Evolutionary conservation across 1,140 invertebrate species (phyloP), one percentile per base, ranked within the genome.

Genomic region (Cherax destructor): DNA sequence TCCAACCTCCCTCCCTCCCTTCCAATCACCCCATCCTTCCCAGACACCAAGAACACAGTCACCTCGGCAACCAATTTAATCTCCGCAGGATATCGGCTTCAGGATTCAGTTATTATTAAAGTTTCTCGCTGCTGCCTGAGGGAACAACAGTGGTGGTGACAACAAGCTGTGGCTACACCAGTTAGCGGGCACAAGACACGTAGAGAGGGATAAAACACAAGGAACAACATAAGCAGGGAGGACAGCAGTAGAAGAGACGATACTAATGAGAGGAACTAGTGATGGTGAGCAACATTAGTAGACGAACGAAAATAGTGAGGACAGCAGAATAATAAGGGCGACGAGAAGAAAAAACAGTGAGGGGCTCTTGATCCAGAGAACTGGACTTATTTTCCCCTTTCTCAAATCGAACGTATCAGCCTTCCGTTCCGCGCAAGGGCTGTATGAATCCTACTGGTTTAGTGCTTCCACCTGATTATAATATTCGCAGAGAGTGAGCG

Each of bases 71-170:
- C 81, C 81, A 83, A 65, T 83, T 41, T 69, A 83, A 83, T 83
- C 69, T 83, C 81, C 81, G 81, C 59, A 7, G 81, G 81, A 83
- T 83, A 83, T 83, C 81, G 81, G 61, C 61, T 83, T 69, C 61
- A 83, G 52, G 21, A 65, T 83, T 30, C 56, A 61, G 80, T 61
- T 83, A 83, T 83, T 83, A 83, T 83, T 83, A 83, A 83, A 83
- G n/a, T 49, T 83, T 65, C 16, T 61, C n/a, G 18, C 80, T n/a
- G 61, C 61, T 49, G 49, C 81, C 59, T 69, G 9, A 41, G 59
- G 49, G 41, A 56, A 61, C 52, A 21, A 18, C 49, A 5, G 11
- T 50, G 30, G 49, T 30, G 76, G 76, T 41, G 76, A 13, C 30
- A 41, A 13, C 30, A 41, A 41, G 30, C 30, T 41, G 30, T 41